Percentiles rank a stretch among this genome's conserved stretches.
These are phyloP conservation scores for Smithornis capensis DNA, from an alignment of 2,113 vertebrate genomes.

Conservation along the genomic window DNA sequence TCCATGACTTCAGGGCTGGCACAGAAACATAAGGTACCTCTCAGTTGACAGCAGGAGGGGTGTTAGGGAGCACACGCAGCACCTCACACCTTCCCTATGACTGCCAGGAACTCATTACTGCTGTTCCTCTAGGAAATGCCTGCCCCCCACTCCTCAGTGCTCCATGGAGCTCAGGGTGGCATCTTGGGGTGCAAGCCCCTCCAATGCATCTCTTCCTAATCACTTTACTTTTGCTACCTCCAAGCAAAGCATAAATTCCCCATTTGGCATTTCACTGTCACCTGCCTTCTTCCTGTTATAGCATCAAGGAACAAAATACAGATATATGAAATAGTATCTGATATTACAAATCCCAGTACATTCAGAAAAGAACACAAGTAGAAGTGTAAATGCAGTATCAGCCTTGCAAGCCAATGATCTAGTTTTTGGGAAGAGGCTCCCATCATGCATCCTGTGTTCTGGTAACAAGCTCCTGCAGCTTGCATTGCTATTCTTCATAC, in stretches of 20 bases:
- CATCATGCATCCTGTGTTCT: background rate
- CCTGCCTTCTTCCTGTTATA: background rate
- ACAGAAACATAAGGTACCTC: background rate
- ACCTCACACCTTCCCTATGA: background rate
- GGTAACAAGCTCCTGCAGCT: background rate
- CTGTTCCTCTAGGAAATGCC: background rate
- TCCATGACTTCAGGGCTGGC: background rate
- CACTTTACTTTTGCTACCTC: background rate
- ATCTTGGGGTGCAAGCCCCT: background rate
- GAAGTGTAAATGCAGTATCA: background rate
- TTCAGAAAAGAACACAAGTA: background rate
- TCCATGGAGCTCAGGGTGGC: background rate
- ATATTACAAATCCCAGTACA: background rate
- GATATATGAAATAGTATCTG: background rate
- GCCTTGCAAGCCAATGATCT: background rate
- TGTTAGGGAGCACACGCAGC: background rate
- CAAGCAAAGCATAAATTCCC: background rate
- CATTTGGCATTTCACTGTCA: background rate
- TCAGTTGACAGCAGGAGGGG: accelerated
- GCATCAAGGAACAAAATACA: background rate
- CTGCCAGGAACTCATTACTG: background rate
- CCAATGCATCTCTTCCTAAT: background rate
- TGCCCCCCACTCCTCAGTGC: background rate
- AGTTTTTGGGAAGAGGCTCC: background rate
- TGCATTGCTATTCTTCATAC: background rate